Evolutionary conservation across 2,888 invertebrate genomes (phyloP).

Genomic region (Empis livida): DNA sequence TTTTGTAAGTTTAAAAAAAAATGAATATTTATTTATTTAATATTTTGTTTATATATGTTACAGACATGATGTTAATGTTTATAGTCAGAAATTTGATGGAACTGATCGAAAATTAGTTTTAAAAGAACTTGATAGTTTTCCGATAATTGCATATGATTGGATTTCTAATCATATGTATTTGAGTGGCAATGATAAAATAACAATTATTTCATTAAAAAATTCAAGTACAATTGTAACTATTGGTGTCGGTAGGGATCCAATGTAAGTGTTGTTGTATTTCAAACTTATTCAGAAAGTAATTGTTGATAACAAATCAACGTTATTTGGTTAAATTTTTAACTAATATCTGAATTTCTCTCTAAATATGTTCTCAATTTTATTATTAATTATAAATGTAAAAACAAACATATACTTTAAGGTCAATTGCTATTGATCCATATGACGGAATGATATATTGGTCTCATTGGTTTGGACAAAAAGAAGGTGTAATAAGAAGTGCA

Average conservation of each 20-base stretch:
- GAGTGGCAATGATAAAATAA: constrained; percentile 56
- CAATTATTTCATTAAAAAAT: constrained; percentile 51
- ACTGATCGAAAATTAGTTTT: constrained; percentile 43
- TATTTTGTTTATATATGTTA: too few relatives aligned
- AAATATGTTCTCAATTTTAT: not conserved
- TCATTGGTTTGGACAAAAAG: constrained; percentile 44
- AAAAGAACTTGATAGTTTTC: constrained; percentile 42
- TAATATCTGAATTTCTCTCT: not conserved
- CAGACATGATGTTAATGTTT: constrained; percentile 42
- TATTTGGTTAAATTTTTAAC: too few relatives aligned
- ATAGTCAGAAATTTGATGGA: constrained; percentile 50
- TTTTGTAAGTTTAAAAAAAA: not conserved
- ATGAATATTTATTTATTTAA: not conserved
- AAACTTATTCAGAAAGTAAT: too few relatives aligned
- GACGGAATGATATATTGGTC: constrained; percentile 67
- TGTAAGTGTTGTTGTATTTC: constrained; percentile 35
- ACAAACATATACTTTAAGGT: constrained; percentile 32
- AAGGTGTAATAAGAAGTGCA: constrained; percentile 52
- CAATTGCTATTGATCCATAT: constrained; percentile 55
- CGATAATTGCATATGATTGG: constrained; percentile 76
- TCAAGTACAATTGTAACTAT: constrained; percentile 43
- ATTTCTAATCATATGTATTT: constrained; percentile 71
- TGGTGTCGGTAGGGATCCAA: constrained; percentile 39
- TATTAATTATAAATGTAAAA: not conserved
- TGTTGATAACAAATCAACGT: too few relatives aligned